Conservation (phyloP, 1,140 invertebrate genomes). For the Microplitis demolitor region DNA sequence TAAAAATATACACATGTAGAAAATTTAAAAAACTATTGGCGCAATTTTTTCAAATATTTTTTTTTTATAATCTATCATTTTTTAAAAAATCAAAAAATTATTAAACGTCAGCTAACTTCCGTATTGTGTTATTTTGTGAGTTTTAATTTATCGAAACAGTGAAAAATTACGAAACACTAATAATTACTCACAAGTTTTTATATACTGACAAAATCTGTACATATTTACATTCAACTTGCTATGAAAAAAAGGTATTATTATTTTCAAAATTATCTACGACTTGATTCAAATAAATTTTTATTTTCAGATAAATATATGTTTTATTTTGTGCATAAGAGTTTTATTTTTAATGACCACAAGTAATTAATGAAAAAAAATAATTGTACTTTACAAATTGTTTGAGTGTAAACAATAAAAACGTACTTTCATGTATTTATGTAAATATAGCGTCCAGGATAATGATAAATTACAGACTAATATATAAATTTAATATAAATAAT, state of each 20-base stretch:
- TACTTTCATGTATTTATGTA: background rate
- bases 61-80: no score
- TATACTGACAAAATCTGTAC: conserved; percentile 42
- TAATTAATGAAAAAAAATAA: no score
- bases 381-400: no score
- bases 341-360: no score
- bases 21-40: no score
- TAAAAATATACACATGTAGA: no score
- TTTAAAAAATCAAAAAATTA: no score
- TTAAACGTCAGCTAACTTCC: no score
- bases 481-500: background rate
- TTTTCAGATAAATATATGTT: no score
- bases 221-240: conserved; percentile 44
- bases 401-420: background rate
- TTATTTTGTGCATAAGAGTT: no score
- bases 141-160: background rate
- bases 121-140: background rate
- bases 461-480: background rate
- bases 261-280: background rate
- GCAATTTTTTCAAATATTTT: no score
- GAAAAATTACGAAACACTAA: conserved; percentile 8
- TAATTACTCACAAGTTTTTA: conserved; percentile 14
- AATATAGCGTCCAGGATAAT: background rate
- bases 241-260: conserved; percentile 30
- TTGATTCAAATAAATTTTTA: no score